Evolutionary conservation across 2,113 vertebrate genomes (phyloP).

Genomic region (Platichthys flesus): DNA sequence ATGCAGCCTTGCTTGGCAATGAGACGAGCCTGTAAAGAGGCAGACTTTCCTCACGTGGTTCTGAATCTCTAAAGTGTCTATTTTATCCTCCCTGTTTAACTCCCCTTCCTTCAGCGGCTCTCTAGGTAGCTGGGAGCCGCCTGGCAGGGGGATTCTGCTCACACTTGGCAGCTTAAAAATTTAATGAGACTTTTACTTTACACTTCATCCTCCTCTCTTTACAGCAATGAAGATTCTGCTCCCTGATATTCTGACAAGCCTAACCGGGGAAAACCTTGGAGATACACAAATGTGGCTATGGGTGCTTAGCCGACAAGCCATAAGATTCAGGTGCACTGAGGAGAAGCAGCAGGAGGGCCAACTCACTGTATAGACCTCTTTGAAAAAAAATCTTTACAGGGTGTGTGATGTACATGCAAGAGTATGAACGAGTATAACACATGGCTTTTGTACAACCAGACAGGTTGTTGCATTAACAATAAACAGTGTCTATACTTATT

Average conservation of each 20-base stretch:
- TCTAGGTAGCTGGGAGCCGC: constrained; percentile 66
- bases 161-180: constrained; percentile 81
- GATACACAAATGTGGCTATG: constrained; percentile 67
- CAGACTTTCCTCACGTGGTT: constrained; percentile 57
- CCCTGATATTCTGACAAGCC: constrained; percentile 66
- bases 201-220: constrained; percentile 76
- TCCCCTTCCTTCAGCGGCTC: constrained; percentile 69
- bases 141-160: constrained; percentile 71
- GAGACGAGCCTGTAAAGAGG: constrained; percentile 54
- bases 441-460: constrained; percentile 45
- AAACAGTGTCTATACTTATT: constrained; percentile 49
- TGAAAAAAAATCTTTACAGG: constrained; percentile 33
- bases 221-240: constrained; percentile 63
- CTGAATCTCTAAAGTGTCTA: constrained; percentile 53
- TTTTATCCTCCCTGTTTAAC: constrained; percentile 75
- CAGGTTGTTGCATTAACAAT: constrained; percentile 39
- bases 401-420: constrained; percentile 18
- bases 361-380: constrained; percentile 32
- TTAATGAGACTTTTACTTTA: constrained; percentile 83
- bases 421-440: constrained; percentile 29
- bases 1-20: constrained; percentile 25
- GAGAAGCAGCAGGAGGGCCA: constrained; percentile 52
- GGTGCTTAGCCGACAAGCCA: constrained; percentile 59
- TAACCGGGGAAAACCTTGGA: constrained; percentile 59
- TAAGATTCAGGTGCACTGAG: constrained; percentile 43